Percentiles rank a stretch among this genome's conserved stretches.
phyloP scores from a whole-genome alignment of 2,113 vertebrate species.

The Edolisoma coerulescens region DNA sequence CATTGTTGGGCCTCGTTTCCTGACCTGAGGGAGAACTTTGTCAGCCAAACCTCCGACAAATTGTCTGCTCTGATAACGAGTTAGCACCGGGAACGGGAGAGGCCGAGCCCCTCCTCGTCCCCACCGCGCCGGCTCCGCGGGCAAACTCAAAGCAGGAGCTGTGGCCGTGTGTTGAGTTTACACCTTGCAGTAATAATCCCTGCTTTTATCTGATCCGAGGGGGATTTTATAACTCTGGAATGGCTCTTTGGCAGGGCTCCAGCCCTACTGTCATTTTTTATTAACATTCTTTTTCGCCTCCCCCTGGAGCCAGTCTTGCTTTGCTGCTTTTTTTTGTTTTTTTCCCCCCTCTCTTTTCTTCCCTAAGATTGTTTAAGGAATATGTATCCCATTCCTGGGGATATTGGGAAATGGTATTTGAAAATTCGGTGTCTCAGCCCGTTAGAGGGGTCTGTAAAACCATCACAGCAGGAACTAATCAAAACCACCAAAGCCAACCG shows the following conservation, averaged over 20 bases:
- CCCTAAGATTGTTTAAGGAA: constrained; percentile 14
- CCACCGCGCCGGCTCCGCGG: background rate
- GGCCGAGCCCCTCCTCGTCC: constrained; percentile 13
- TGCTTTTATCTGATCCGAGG: constrained; percentile 66
- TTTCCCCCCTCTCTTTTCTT: background rate
- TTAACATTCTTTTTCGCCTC: constrained; percentile 39
- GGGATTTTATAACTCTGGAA: constrained; percentile 68
- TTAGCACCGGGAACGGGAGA: background rate
- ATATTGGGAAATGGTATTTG: background rate
- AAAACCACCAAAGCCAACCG: background rate
- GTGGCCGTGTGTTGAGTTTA: constrained; percentile 60
- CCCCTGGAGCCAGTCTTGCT: constrained; percentile 10
- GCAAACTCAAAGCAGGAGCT: constrained; percentile 68
- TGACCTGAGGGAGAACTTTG: background rate
- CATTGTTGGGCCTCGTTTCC: background rate
- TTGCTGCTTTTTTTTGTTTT: background rate
- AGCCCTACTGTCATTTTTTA: constrained; percentile 64
- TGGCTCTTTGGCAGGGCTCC: constrained; percentile 54
- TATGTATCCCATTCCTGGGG: constrained; percentile 19
- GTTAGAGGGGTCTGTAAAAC: constrained; percentile 48
- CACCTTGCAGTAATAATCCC: constrained; percentile 67
- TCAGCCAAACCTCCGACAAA: constrained; percentile 2
- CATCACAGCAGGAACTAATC: background rate
- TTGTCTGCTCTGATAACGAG: constrained; percentile 26
- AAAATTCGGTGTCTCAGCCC: constrained; percentile 22